Evolutionary conservation across 2,113 vertebrate genomes (phyloP).

Genomic region (Prinia subflava): DNA sequence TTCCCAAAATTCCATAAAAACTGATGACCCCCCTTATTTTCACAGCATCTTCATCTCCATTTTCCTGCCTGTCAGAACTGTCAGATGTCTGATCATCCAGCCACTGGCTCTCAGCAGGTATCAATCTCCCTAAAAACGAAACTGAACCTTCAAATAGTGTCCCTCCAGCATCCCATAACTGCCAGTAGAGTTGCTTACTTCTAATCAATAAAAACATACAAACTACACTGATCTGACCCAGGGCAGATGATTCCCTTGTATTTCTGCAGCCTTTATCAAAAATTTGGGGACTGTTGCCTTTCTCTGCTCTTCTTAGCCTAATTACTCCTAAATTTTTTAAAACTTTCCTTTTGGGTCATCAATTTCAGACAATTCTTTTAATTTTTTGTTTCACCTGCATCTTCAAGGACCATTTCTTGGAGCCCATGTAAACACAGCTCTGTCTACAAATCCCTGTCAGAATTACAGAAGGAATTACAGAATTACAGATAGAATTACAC

Average conservation of each 20-base stretch:
- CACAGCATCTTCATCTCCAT: background rate
- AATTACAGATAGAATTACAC: background rate
- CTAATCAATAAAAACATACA: background rate
- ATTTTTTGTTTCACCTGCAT: background rate
- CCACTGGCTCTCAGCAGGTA: background rate
- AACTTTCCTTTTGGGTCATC: background rate
- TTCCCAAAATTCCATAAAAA: background rate
- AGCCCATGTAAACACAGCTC: background rate
- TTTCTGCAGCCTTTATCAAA: background rate
- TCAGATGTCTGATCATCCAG: background rate
- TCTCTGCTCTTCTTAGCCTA: background rate
- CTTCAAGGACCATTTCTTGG: background rate
- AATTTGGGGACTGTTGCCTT: background rate
- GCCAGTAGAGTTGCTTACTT: background rate
- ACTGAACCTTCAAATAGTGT: background rate
- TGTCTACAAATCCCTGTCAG: background rate
- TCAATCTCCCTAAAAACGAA: background rate
- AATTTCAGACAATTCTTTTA: background rate
- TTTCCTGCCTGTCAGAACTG: background rate
- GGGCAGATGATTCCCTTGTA: background rate
- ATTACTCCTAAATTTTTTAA: background rate
- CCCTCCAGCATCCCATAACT: background rate
- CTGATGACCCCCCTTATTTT: background rate
- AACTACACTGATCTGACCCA: background rate
- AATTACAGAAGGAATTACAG: background rate